A percentile compares a stretch with the other conserved stretches of the same genome.
These are phyloP conservation scores for Sciurus vulgaris DNA, from an alignment of 2,797 vertebrate genomes.

Conservation along the genomic window DNA sequence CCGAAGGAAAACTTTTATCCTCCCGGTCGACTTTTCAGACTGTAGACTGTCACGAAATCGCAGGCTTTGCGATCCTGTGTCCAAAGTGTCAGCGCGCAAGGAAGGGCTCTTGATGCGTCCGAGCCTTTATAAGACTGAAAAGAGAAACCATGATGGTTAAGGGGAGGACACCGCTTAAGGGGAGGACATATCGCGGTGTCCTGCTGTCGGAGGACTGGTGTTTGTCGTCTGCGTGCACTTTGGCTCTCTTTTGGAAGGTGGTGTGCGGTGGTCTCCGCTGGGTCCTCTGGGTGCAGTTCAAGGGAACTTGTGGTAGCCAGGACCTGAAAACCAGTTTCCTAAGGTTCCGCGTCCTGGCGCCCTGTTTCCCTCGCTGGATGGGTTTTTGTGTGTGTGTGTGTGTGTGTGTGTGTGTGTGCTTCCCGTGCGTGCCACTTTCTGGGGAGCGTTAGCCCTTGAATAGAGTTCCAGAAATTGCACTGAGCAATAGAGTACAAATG, in stretches of 20 bases:
- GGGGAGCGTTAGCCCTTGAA: neutral
- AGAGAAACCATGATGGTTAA: slow-evolving; percentile 1
- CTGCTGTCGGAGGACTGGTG: neutral
- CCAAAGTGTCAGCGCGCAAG: neutral
- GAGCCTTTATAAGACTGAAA: neutral
- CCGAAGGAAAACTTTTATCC: neutral
- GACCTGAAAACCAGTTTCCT: neutral
- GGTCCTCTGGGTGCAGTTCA: neutral
- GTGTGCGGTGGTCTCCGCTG: neutral
- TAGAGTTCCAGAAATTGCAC: neutral
- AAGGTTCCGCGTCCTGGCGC: neutral
- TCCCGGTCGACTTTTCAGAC: neutral
- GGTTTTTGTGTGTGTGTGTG: neutral
- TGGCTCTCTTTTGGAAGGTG: neutral
- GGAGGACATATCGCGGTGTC: neutral
- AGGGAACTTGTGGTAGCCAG: neutral
- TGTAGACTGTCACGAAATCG: neutral
- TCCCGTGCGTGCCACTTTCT: neutral
- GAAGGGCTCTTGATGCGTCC: neutral
- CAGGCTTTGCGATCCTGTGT: neutral
- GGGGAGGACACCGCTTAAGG: neutral
- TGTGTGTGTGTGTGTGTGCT: neutral
- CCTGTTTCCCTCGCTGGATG: neutral
- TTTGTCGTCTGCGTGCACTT: neutral
- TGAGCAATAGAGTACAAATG: neutral